phyloP scores from a whole-genome alignment of 2,888 invertebrate species.

The Cheiracanthium punctorium region DNA sequence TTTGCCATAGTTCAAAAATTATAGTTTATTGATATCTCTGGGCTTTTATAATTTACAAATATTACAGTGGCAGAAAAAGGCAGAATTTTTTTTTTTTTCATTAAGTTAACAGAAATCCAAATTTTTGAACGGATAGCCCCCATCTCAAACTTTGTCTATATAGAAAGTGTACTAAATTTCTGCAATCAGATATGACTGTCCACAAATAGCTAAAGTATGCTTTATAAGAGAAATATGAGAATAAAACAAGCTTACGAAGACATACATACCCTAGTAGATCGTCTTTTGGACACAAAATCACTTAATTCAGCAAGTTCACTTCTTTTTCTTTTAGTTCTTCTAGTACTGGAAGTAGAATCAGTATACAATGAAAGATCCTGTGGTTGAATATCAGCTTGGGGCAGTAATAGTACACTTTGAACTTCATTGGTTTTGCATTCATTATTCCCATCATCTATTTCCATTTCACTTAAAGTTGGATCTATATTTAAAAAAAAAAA shows the following conservation, averaged over 20 bases:
- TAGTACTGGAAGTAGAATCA: conserved; percentile 44
- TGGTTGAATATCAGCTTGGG: conserved; percentile 34
- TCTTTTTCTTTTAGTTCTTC: conserved; percentile 71
- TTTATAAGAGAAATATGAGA: too few relatives aligned
- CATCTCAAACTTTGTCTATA: too few relatives aligned
- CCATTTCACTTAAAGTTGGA: conserved; percentile 35
- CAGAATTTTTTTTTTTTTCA: too few relatives aligned
- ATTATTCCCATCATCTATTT: conserved; percentile 37
- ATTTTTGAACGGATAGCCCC: too few relatives aligned
- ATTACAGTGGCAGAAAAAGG: too few relatives aligned
- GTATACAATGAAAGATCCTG: conserved; percentile 38
- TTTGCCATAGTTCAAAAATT: too few relatives aligned
- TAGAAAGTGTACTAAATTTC: too few relatives aligned
- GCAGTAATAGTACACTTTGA: conserved; percentile 19
- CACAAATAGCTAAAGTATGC: too few relatives aligned
- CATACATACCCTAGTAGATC: conserved; percentile 74
- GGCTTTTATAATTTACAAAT: too few relatives aligned
- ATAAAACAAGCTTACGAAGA: background rate
- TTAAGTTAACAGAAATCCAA: too few relatives aligned
- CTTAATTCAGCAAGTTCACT: conserved; percentile 66
- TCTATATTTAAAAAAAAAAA: background rate
- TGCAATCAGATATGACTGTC: too few relatives aligned
- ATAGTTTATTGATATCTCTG: too few relatives aligned
- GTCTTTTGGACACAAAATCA: conserved; percentile 73
- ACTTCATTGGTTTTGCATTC: background rate